Evolutionary conservation across 2,113 vertebrate genomes (phyloP), one percentile per base, ranked within the genome.

Genomic region (Lycaon pictus): DNA sequence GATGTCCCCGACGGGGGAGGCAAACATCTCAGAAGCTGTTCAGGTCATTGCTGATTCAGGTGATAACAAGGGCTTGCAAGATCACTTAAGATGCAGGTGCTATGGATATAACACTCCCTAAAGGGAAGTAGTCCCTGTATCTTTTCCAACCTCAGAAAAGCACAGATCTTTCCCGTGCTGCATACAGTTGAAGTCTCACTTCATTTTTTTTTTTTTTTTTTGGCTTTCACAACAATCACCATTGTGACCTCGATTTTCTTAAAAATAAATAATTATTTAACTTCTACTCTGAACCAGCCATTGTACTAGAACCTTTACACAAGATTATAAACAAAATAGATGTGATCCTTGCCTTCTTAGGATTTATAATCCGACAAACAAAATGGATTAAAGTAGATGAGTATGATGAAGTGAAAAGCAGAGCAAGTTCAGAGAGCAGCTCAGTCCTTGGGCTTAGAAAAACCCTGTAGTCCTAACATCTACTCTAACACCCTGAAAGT

Each of bases 211-310:
- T 37, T 37, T 37, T 37, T 43, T 43, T 43, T 43, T 43, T 43
- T 43, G 43, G 43, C 35, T 76, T 93, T 96, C 43, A 76, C 5
- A 92, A 71, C 55, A 90, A 19, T 93, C 27, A 65, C 27, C 7
- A 65, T 86, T 88, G 58, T 92, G 23, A 62, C 37, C 71, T 86
- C 72, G 79, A 92, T 74, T 76, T 71, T 93, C 84, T 92, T 35
- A 79, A 32, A 82, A 88, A 67, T 79, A 92, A 71, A 56, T 27
- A 29, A 56, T 82, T n/a, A 53, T 71, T 96, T 96, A 67, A 72
- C 22, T 89, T 17, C 20, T 35, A n/a, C 11, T 88, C 20, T 85
- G 77, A 93, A 56, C 16, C 13, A 65, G 53, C 12, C 27, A 55
- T 58, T 82, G 8, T 77, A 37, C 20, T 65, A 71, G 88, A 85